Evolutionary conservation across 2,888 invertebrate species (phyloP).

Genomic region (Sceliomorpha sp.): DNA sequence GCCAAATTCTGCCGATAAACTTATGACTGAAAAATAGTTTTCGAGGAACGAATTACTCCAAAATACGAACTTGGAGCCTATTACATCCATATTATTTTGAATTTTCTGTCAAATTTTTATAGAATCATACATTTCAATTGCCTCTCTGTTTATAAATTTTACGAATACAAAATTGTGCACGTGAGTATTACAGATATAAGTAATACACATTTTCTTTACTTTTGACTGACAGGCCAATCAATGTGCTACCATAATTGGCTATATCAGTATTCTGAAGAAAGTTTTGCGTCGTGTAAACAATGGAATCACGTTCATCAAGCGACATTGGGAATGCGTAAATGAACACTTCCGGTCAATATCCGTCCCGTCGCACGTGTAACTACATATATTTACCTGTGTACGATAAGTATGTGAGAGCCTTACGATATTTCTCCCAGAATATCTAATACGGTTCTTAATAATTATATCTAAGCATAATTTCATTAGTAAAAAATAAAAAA

Average conservation of each 20-base stretch:
- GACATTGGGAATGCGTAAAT: constrained; percentile 66
- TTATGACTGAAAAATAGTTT: too few species aligned
- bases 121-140: too few species aligned
- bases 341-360: constrained; percentile 70
- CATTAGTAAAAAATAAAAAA: too few species aligned
- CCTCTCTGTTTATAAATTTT: too few species aligned
- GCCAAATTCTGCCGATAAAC: too few species aligned
- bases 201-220: constrained; percentile 22
- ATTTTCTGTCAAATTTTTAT: too few species aligned
- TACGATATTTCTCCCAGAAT: constrained; percentile 39
- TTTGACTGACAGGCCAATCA: constrained; percentile 32
- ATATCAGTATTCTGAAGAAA: constrained; percentile 64
- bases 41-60: too few species aligned
- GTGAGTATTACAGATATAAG: too few species aligned
- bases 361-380: constrained; percentile 47
- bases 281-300: constrained; percentile 61
- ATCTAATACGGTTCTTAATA: constrained; percentile 14
- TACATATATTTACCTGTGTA: constrained; percentile 44
- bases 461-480: too few species aligned
- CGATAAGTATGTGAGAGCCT: constrained; percentile 28
- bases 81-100: too few species aligned
- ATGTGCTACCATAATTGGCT: constrained; percentile 50
- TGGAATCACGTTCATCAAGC: constrained; percentile 66
- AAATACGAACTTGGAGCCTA: too few species aligned
- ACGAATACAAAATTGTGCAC: too few species aligned